These are phyloP conservation scores for Pachymerium ferrugineum DNA, from an alignment of 2,888 invertebrate genomes.

Conservation along the genomic window DNA sequence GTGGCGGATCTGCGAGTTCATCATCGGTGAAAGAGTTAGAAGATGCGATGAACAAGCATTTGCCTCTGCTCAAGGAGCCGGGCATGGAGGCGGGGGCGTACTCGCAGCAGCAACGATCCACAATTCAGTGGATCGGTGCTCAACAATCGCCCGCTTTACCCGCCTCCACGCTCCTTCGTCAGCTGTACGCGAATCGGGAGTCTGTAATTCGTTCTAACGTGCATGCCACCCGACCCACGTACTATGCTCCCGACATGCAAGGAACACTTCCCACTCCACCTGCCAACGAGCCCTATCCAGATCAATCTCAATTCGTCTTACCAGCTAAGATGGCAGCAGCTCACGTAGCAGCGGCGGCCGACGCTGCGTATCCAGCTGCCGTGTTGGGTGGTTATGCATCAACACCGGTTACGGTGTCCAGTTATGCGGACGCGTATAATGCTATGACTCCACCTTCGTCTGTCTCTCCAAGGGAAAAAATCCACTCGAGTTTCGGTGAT, in stretches of 20 bases:
- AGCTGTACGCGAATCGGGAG: slow-evolving; percentile 87
- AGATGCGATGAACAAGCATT: slow-evolving; percentile 93
- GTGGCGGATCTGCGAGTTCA: slow-evolving; percentile 28
- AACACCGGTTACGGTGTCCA: slow-evolving; percentile 39
- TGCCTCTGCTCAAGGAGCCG: slow-evolving; percentile 49
- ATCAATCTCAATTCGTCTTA: slow-evolving; percentile 51
- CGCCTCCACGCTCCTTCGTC: slow-evolving; percentile 80
- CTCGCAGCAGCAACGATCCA: slow-evolving; percentile 51
- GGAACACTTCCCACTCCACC: slow-evolving; percentile 84
- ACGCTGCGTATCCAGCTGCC: slow-evolving; percentile 36
- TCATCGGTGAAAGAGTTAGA: slow-evolving; percentile 82
- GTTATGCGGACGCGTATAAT: slow-evolving; percentile 53
- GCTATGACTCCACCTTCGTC: slow-evolving; percentile 97
- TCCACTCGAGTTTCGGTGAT: slow-evolving; percentile 44
- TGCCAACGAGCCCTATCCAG: slow-evolving; percentile 64
- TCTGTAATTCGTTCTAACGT: slow-evolving; percentile 90
- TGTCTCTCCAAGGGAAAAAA: slow-evolving; percentile 84
- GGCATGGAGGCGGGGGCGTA: slow-evolving; percentile 64
- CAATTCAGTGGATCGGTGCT: slow-evolving; percentile 88
- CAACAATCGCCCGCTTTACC: slow-evolving; percentile 61
- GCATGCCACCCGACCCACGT: slow-evolving; percentile 46
- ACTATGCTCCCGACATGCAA: slow-evolving; percentile 47
- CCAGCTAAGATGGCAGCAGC: slow-evolving; percentile 56
- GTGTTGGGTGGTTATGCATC: slow-evolving; percentile 44
- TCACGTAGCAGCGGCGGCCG: slow-evolving; percentile 12